Conservation (phyloP, 2,888 invertebrate genomes). For the Anarsia innoxiella region DNA sequence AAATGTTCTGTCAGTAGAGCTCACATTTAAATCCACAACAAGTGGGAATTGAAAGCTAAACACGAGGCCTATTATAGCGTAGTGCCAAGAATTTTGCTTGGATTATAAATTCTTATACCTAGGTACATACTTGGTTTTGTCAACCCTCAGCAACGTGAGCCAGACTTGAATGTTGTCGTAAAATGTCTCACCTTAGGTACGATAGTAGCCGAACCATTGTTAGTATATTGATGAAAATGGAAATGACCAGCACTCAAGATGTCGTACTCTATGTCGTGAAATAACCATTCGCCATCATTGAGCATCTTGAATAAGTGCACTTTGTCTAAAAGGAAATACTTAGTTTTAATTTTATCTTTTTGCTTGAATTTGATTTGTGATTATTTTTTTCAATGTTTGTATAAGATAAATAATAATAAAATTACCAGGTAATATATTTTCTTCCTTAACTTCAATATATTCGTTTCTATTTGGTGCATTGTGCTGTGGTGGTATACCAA, state of each 20-base stretch:
- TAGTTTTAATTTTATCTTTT: too few species aligned
- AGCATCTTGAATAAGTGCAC: constrained; percentile 33
- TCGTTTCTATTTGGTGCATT: neutral
- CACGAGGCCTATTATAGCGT: too few species aligned
- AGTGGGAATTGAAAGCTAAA: too few species aligned
- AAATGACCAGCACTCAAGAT: constrained; percentile 46
- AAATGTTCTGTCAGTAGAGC: too few species aligned
- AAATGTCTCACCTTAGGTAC: constrained; percentile 20
- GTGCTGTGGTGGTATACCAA: constrained; percentile 1
- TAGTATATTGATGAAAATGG: constrained; percentile 35
- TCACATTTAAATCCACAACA: too few species aligned
- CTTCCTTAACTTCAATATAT: neutral
- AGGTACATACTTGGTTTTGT: too few species aligned
- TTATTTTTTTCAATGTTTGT: constrained; percentile 38
- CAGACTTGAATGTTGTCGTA: too few species aligned
- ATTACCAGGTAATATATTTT: constrained; percentile 2
- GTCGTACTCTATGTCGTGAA: constrained; percentile 43
- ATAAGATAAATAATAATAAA: too few species aligned
- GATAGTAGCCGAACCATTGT: constrained; percentile 43
- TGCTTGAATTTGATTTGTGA: constrained; percentile 36
- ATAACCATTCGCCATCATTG: constrained; percentile 41
- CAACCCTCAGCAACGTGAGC: too few species aligned
- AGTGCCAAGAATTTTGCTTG: too few species aligned
- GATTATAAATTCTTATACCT: too few species aligned
- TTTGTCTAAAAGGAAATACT: constrained; percentile 40